Base-by-base conservation (phyloP, 2,888 invertebrate species). In the Chaetogeoica ovagalla region DNA sequence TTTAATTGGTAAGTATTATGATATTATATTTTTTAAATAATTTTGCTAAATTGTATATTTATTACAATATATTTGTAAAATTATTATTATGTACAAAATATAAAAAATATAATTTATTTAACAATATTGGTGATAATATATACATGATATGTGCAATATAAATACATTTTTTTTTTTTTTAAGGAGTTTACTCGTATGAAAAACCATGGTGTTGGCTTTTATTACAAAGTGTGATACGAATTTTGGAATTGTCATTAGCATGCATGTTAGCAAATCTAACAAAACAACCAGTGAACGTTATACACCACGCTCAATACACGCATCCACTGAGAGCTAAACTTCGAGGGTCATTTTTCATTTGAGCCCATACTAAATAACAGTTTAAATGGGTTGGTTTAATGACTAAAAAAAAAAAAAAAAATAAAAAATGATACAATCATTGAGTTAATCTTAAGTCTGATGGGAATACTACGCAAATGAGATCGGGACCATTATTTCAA, bases 161-260 rank as follows among this genome's bases (percentile, higher is more conserved):
- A 11, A 48, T 48, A 0, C 19, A 5, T 21, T 3, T 65, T 23
- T 30, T 69, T 65, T 39, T 72, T 76, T 65, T 71, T 63, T 68
- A 30, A 60, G 73, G 74, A 55, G 68, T 70, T 30, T 70, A 82
- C 48, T 79, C 74, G 0, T 23, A 69, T 15, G 81, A 82, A 57
- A 86, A 87, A 72, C 87, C 88, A 15, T 88, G 89, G 89, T 88
- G 88, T 0, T 90, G 90, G 90, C 86, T 89, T 71, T 84, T 87
- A 43, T 88, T 89, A 83, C 89, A 90, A 84, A 89, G 89, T 0
- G 75, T 88, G 1, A 88, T 87, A 84, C 86, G 89, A 62, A 84
- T 85, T 19, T 84, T 89, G 74, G 89, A 89, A 84, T 84, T 88
- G 59, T 85, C 86, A 69, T 88, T 88, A 86, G 88, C 88, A 57